These are phyloP conservation scores for Belgica antarctica DNA, from an alignment of 2,888 invertebrate genomes.

Conservation along the genomic window DNA sequence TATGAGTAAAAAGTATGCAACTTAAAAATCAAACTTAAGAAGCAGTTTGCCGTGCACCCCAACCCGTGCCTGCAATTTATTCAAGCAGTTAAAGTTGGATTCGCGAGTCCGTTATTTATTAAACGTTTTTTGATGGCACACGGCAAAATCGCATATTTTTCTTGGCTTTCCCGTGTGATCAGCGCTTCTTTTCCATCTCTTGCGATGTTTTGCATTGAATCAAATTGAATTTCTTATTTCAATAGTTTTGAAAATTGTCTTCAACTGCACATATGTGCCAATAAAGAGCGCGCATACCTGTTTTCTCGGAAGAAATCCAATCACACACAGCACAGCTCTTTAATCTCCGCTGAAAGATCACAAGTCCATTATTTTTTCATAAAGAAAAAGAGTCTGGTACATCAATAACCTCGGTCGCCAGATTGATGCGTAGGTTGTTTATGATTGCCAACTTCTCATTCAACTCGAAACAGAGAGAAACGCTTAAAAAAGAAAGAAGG, in stretches of 20 bases:
- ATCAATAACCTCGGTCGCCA: conserved; percentile 39
- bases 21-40: too few relatives aligned
- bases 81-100: neutral
- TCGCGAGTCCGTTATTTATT: neutral
- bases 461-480: neutral
- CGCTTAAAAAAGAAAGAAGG: conserved; percentile 33
- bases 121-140: conserved; percentile 6
- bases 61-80: too few relatives aligned
- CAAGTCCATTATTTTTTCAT: conserved; percentile 37
- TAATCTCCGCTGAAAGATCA: conserved; percentile 29
- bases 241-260: conserved; percentile 25
- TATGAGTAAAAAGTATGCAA: too few relatives aligned
- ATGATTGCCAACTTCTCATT: conserved; percentile 36
- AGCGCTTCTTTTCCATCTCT: neutral
- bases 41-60: too few relatives aligned
- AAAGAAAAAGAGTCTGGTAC: conserved; percentile 36
- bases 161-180: neutral
- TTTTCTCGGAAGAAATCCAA: conserved; percentile 31
- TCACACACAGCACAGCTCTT: conserved; percentile 23
- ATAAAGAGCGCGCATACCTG: conserved; percentile 19
- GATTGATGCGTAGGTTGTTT: conserved; percentile 43
- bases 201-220: neutral
- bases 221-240: conserved; percentile 9
- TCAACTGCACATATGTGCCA: conserved; percentile 15
- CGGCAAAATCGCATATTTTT: neutral